Base-by-base conservation (phyloP, 2,888 invertebrate species). In the Sepiola atlantica region DNA sequence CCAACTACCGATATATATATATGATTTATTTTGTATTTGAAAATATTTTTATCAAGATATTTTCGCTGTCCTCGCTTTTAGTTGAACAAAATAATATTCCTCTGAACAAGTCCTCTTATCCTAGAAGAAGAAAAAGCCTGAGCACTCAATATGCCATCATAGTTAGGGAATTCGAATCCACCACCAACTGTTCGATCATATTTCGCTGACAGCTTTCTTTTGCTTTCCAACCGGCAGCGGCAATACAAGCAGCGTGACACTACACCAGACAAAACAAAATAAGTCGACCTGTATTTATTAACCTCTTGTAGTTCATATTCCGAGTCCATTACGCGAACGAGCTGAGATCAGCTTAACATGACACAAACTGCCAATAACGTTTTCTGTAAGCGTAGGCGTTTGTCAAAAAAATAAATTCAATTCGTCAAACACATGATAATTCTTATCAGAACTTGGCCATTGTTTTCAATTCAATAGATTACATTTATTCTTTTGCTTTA, bases 161-260 rank as follows among this genome's bases (percentile, higher is more conserved):
- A 4, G 2, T 45, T 4, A 2, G 45, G 45, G 45, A 8, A 45
- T 8, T 8, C 8, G 45, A 45, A 77, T 32, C 32, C 77, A n/a
- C 77, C 77, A 77, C 77, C 77, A 77, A 77, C 77, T 77, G 77
- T 77, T 77, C 77, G 77, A 77, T 77, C 77, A 77, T 77, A 77
- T 77, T 77, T 77, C 77, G 77, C 77, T 77, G 77, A 77, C 77
- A 77, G 77, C 77, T 77, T 77, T 77, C 77, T 77, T n/a, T 18
- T n/a, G 77, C 45, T 77, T 32, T n/a, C 77, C 4, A 77, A 77
- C n/a, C n/a, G 16, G n/a, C 77, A 77, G 0, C n/a, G 14, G n/a
- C n/a, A n/a, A 0, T 21, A 77, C 77, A n/a, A 77, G 16, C 77
- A 77, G 77, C 77, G n/a, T n/a, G 77, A 77, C 77, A n/a, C 77